Evolutionary conservation across 35 echinoderm and acorn worm genomes (phyloP), one percentile per base, ranked within the genome.

Genomic region (Apostichopus japonicus): DNA sequence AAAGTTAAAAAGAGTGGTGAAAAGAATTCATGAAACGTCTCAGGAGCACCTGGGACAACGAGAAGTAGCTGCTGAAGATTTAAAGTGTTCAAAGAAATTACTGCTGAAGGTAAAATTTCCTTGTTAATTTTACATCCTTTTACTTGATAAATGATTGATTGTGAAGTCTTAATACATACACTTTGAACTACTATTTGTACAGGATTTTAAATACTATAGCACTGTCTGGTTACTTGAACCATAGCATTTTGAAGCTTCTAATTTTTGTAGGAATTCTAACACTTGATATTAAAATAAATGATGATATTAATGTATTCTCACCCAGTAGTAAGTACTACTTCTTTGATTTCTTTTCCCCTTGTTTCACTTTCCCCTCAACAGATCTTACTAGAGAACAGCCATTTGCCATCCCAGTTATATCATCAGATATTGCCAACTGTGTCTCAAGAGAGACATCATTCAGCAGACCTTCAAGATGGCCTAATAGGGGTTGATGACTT

Each of bases 351-450:
- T 59, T 59, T 59, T 5, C 6, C 57, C 6, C 57, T 59, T 33
- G 27, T 33, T 33, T 1, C 27, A 1, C 27, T 33, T 33, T 1
- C 27, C 27, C 27, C 27, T 33, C 27, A 33, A 23, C 51, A 84
- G 81, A 84, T 84, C 17, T 54, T 84, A 2, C 51, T 84, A 23
- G 53, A 84, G 53, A 84, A 84, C 19, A 56, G 81, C 57, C 5
- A n/a, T 59, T 58, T 84, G 17, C 81, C 81, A 14, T 57, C 81
- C 21, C 13, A 84, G 54, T 58, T 84, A n/a, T 84, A 84, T n/a
- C 81, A 21, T 5, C 81, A 84, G 17, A 9, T 84, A 15, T 58
- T 84, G 54, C 81, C 57, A 8, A 57, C 81, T 21, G 81, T 59
- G 21, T 14, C 54, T 22, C 17, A 23, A 19, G 57, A 84, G 16